Evolutionary conservation across 2,797 vertebrate species (phyloP).

Genomic region (Petrocephalus sullivani): DNA sequence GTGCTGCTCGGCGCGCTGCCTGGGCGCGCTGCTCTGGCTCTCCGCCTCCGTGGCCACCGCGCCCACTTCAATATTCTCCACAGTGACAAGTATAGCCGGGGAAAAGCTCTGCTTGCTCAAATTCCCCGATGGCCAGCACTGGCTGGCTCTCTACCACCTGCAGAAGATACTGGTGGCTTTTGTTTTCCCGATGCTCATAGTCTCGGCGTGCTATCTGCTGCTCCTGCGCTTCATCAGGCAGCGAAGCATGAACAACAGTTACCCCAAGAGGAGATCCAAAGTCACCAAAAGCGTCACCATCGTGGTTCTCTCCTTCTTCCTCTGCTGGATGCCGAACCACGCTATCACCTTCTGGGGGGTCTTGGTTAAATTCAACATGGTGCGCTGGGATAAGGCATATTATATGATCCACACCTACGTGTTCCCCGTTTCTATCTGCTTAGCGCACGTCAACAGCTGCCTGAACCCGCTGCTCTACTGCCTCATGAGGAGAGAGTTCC

Average conservation of each 20-base stretch:
- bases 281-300: constrained; percentile 68
- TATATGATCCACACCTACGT: constrained; percentile 70
- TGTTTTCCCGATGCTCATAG: constrained; percentile 63
- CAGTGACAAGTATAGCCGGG: constrained; percentile 60
- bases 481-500: constrained; percentile 68
- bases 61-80: constrained; percentile 65
- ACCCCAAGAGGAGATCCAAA: constrained; percentile 48
- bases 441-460: constrained; percentile 72
- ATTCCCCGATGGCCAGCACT: constrained; percentile 66
- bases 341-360: constrained; percentile 72
- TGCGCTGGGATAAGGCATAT: constrained; percentile 63
- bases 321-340: constrained; percentile 69
- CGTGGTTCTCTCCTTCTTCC: constrained; percentile 63
- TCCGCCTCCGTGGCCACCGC: constrained; percentile 62
- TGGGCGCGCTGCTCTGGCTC: constrained; percentile 65
- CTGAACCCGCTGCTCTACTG: constrained; percentile 71
- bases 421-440: constrained; percentile 68
- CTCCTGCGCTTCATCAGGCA: constrained; percentile 59
- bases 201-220: constrained; percentile 63
- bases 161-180: constrained; percentile 74
- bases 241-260: not conserved
- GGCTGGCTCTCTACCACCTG: constrained; percentile 71
- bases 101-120: constrained; percentile 69
- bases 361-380: constrained; percentile 68
- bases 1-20: constrained; percentile 52